phyloP scores from a whole-genome alignment of 2,113 vertebrate genomes.

The Heliornis fulica region DNA sequence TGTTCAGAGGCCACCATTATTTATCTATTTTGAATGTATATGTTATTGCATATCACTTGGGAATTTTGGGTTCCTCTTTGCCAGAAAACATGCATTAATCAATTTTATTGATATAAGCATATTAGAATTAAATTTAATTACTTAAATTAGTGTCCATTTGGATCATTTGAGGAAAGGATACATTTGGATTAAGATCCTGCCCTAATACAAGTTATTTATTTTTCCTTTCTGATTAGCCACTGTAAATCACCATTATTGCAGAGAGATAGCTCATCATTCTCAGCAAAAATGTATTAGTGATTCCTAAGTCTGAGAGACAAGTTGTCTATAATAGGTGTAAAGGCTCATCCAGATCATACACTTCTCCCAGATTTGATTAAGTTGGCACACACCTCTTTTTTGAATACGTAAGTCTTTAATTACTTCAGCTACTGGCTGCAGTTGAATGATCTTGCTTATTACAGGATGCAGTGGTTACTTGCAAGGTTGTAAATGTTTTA shows the following conservation, averaged over 20 bases:
- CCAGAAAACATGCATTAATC: not conserved
- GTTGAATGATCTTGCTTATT: slow-evolving; percentile 4
- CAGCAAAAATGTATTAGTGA: not conserved
- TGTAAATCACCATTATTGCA: not conserved
- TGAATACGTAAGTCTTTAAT: not conserved
- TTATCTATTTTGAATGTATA: not conserved
- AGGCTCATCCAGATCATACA: not conserved
- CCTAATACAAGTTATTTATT: not conserved
- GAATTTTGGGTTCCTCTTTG: not conserved
- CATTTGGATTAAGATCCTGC: not conserved
- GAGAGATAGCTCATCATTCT: not conserved
- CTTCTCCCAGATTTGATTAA: not conserved
- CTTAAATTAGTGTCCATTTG: not conserved
- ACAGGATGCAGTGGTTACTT: not conserved
- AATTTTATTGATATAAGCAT: not conserved
- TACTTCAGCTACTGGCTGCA: not conserved
- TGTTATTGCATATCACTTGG: not conserved
- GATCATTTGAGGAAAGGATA: not conserved
- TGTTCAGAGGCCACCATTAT: not conserved
- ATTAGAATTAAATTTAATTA: not conserved
- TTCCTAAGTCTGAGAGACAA: not conserved
- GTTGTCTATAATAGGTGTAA: not conserved
- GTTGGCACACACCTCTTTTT: not conserved
- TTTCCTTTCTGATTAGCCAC: not conserved
- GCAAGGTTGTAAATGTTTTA: not conserved